These are phyloP conservation scores for Melanophora roralis DNA, from an alignment of 2,888 invertebrate genomes.

Conservation along the genomic window DNA sequence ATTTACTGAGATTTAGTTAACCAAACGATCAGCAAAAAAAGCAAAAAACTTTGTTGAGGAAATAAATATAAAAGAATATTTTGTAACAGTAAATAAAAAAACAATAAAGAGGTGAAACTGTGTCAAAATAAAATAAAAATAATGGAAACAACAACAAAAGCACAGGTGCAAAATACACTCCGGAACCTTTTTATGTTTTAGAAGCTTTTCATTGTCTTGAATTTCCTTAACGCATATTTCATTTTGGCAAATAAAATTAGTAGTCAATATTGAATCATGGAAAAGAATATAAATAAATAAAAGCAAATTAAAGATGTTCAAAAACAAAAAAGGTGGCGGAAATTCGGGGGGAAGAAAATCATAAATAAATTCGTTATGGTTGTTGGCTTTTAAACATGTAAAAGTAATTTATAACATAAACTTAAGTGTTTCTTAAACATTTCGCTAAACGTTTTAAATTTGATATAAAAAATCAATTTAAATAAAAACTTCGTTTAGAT, in stretches of 20 bases:
- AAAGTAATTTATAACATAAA: slow-evolving; percentile 39
- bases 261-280: slow-evolving; percentile 21
- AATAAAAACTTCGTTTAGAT: background rate
- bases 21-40: slow-evolving; percentile 24
- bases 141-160: background rate
- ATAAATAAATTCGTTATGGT: slow-evolving; percentile 33
- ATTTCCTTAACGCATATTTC: background rate
- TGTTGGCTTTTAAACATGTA: slow-evolving; percentile 1
- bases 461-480: background rate
- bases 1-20: slow-evolving; percentile 51
- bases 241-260: slow-evolving; percentile 34
- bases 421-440: slow-evolving; percentile 26
- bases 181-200: slow-evolving; percentile 32
- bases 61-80: slow-evolving; percentile 18
- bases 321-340: background rate
- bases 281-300: background rate
- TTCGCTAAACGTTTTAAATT: too few relatives aligned
- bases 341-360: background rate
- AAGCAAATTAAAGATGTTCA: background rate
- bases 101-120: background rate
- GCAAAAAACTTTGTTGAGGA: background rate
- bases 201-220: slow-evolving; percentile 43
- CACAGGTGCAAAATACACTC: background rate
- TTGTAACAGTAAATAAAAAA: slow-evolving; percentile 22
- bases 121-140: background rate